These are phyloP conservation scores for Terrapene triunguis DNA, from an alignment of 2,113 vertebrate species.

Conservation along the genomic window DNA sequence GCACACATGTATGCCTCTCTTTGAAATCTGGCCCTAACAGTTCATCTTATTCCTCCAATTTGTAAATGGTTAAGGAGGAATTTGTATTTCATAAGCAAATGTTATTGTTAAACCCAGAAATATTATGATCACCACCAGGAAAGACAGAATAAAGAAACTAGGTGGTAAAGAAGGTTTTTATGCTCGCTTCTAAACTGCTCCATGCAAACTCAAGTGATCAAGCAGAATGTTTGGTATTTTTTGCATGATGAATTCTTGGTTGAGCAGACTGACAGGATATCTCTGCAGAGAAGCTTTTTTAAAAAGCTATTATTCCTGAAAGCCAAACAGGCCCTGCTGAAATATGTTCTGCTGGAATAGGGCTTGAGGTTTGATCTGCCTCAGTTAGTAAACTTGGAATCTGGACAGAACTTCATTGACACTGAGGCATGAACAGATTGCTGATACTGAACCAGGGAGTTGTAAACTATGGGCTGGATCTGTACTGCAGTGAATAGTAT, in stretches of 20 bases:
- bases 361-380: background rate
- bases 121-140: background rate
- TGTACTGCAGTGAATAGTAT: background rate
- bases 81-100: background rate
- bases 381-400: background rate
- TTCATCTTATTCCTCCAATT: background rate
- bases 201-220: constrained; percentile 48
- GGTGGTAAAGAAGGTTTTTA: constrained; percentile 37
- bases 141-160: background rate
- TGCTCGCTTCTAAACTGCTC: constrained; percentile 11
- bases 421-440: background rate
- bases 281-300: constrained; percentile 29
- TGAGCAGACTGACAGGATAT: constrained; percentile 36
- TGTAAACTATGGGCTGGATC: background rate
- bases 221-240: constrained; percentile 54
- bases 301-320: background rate
- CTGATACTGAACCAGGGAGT: background rate
- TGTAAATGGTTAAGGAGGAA: background rate
- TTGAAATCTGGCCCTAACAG: background rate
- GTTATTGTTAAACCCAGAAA: background rate
- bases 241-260: background rate
- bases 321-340: background rate
- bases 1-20: background rate
- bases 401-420: background rate
- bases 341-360: background rate